Conservation (phyloP, 92 coral and sea anemone species). For the Paramuricea clavata region DNA sequence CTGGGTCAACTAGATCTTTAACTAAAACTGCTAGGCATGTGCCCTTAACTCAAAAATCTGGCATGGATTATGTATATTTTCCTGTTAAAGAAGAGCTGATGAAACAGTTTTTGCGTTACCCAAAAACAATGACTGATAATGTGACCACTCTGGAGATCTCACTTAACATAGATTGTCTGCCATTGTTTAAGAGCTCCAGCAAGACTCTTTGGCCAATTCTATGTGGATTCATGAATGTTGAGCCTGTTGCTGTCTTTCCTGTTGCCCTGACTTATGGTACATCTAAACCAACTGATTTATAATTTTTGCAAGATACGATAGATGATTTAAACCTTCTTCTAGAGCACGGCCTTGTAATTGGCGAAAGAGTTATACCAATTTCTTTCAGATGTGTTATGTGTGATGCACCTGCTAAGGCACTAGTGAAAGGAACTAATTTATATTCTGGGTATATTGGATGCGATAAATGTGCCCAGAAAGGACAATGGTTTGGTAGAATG, state of each 20-base stretch:
- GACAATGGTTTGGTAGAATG: background rate
- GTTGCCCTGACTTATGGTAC: conserved; percentile 8
- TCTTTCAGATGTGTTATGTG: background rate
- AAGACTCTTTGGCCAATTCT: background rate
- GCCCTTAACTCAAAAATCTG: background rate
- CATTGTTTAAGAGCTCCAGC: conserved; percentile 12
- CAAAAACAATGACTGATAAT: background rate
- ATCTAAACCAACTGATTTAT: background rate
- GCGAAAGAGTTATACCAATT: background rate
- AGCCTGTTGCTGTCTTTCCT: conserved; percentile 1
- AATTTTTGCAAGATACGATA: conserved; percentile 7
- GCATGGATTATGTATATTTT: conserved; percentile 3
- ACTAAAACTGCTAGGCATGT: conserved; percentile 14
- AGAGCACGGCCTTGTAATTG: background rate
- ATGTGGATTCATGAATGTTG: conserved; percentile 1
- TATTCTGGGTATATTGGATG: conserved; percentile 7
- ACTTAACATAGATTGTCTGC: conserved; percentile 2
- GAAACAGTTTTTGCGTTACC: background rate
- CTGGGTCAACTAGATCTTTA: conserved; percentile 14
- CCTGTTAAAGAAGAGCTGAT: background rate
- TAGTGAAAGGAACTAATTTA: background rate
- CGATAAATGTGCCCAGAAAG: background rate
- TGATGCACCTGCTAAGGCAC: conserved; percentile 15
- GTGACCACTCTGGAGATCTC: background rate
- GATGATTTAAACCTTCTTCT: background rate